Evolutionary conservation across 2,797 vertebrate species (phyloP).

Genomic region (Falco rusticolus): DNA sequence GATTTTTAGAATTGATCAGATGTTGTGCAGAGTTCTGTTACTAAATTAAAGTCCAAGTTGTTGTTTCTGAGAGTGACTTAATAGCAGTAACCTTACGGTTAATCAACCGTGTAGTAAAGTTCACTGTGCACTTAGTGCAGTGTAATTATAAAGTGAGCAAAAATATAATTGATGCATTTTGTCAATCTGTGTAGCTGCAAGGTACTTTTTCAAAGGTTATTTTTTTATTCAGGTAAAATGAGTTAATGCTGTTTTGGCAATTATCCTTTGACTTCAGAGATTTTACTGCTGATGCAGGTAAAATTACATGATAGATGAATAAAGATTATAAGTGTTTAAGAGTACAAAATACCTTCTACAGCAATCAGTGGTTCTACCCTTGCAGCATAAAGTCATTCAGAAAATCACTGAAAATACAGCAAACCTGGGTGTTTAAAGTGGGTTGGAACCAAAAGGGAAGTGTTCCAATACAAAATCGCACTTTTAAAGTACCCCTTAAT

Average conservation of each 20-base stretch:
- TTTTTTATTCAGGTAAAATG: slow-evolving; percentile 83
- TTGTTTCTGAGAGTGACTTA: slow-evolving; percentile 53
- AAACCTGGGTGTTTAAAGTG: neutral
- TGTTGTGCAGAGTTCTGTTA: neutral
- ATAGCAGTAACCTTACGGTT: slow-evolving; percentile 81
- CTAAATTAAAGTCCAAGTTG: slow-evolving; percentile 44
- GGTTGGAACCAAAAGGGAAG: neutral
- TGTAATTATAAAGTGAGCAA: slow-evolving; percentile 84
- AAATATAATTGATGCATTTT: slow-evolving; percentile 84
- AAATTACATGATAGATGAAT: slow-evolving; percentile 29
- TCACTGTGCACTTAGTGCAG: slow-evolving; percentile 76
- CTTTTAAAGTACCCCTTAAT: neutral
- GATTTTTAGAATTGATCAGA: neutral
- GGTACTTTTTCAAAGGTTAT: slow-evolving; percentile 87
- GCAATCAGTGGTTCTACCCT: neutral
- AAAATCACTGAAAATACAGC: neutral
- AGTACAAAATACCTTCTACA: neutral
- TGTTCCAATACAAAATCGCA: neutral
- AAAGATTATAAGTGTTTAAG: slow-evolving; percentile 14
- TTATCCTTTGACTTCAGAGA: slow-evolving; percentile 68
- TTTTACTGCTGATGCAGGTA: slow-evolving; percentile 77
- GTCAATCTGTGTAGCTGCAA: slow-evolving; percentile 86
- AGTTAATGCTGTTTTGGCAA: slow-evolving; percentile 76
- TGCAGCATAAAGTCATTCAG: neutral
- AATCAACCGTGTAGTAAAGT: slow-evolving; percentile 81